These are phyloP conservation scores for Grantiella picta DNA, from an alignment of 2,113 vertebrate species.

Conservation along the genomic window DNA sequence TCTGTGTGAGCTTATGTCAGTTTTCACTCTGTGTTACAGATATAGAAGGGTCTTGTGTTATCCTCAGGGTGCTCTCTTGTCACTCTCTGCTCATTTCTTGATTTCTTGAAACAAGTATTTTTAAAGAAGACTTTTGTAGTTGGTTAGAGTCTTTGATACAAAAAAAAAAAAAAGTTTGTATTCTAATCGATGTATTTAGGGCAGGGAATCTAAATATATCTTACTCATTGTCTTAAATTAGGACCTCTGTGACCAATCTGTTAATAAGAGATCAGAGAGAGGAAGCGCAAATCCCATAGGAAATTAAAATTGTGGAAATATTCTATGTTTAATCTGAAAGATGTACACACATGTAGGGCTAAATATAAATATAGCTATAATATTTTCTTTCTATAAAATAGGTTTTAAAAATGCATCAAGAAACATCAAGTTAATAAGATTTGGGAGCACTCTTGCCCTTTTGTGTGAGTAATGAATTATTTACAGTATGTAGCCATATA, in stretches of 20 bases:
- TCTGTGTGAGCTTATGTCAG: neutral
- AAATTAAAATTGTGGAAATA: conserved; percentile 23
- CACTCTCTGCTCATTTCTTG: neutral
- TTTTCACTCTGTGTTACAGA: neutral
- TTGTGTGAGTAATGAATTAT: neutral
- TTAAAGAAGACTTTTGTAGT: neutral
- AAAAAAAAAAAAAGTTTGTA: neutral
- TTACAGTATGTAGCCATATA: neutral
- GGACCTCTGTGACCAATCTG: conserved; percentile 4
- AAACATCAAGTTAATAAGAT: conserved; percentile 40
- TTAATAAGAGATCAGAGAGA: conserved; percentile 52
- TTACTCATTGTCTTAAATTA: conserved; percentile 1
- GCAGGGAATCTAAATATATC: conserved; percentile 51
- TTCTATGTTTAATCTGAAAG: conserved; percentile 4
- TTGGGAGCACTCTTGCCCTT: neutral
- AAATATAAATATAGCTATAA: neutral
- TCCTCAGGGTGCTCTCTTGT: neutral
- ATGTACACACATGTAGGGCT: neutral
- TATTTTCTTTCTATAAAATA: neutral
- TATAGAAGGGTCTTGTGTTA: neutral
- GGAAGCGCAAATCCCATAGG: neutral
- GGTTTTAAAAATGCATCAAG: neutral
- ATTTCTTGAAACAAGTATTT: neutral
- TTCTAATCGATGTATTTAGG: conserved; percentile 43
- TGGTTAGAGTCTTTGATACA: neutral